A percentile compares a stretch with the other conserved stretches of the same genome.
Conservation (phyloP, 2,113 vertebrate species). For the Tachycineta bicolor region DNA sequence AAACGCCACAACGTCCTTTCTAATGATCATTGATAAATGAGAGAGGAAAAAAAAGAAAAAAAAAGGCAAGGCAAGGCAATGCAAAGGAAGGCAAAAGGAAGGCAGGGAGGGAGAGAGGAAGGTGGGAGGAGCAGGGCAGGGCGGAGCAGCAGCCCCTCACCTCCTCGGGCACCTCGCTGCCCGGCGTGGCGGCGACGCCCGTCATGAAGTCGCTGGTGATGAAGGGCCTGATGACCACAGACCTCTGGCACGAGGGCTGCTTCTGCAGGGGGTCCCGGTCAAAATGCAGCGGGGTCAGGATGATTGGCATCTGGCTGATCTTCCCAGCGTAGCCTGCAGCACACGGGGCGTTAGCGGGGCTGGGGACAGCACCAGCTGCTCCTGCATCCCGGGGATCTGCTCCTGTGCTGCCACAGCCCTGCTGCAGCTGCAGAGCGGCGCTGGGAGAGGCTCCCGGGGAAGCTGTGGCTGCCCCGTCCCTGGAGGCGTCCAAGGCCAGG, state of each 20-base stretch:
- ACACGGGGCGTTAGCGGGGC: background rate
- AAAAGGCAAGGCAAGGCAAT: background rate
- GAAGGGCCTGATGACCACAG: constrained; percentile 95
- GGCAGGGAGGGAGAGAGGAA: background rate
- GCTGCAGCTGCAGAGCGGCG: background rate
- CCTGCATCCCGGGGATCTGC: background rate
- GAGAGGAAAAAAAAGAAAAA: background rate
- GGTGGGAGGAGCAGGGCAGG: background rate
- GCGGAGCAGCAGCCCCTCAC: constrained; percentile 47
- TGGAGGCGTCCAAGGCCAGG: background rate
- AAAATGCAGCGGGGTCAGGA: constrained; percentile 95
- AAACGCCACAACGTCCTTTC: background rate
- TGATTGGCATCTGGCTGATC: constrained; percentile 98
- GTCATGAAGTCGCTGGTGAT: constrained; percentile 99
- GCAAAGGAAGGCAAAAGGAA: too few species aligned
- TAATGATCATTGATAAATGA: background rate
- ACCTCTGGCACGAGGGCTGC: constrained; percentile 96
- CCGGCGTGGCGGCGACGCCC: constrained; percentile 92
- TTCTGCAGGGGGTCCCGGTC: constrained; percentile 97
- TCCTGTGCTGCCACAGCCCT: background rate
- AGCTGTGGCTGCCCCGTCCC: background rate
- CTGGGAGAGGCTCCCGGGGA: background rate
- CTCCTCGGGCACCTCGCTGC: constrained; percentile 92
- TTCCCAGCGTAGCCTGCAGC: constrained; percentile 88
- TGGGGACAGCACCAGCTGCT: too few species aligned